Base-by-base conservation (phyloP, 2,113 vertebrate species). In the Passer domesticus region DNA sequence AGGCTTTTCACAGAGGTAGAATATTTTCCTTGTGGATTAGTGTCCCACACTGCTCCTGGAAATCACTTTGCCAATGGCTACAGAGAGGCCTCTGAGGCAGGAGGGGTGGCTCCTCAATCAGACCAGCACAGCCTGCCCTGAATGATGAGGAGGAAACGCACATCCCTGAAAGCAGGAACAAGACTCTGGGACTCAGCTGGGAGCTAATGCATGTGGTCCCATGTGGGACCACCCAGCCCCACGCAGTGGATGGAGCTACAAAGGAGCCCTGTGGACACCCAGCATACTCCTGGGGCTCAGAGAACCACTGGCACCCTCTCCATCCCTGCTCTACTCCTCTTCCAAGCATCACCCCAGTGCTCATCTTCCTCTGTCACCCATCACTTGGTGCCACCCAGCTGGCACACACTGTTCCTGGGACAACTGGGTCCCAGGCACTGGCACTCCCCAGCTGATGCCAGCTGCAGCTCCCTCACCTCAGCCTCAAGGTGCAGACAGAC, bases 221-320 rank as follows among this genome's bases (percentile, higher is more conserved):
- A 41, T 0, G 9, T 0, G 10, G 83, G 81, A 53, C 5, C 13
- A 46, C 13, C 41, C 47, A 0, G 8, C 52, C 59, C 56, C 69
- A 8, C 9, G 22, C 3, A 3, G n/a, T 2, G 2, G 15, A 13
- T 2, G 3, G 67, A 72, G 72, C n/a, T 50, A 55, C 44, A 53
- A 64, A 66, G 58, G 67, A 88, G 50, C 56, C 31, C 37, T 15
- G 44, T 0, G 0, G n/a, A 41, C 7, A 10, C 4, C 1, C 27
- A 56, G n/a, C 1, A 1, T 0, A 33, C 6, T 37, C 39, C 33
- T 2, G 0, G 33, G 44, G 30, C 73, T 67, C 63, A 27, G n/a
- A 70, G 50, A 75, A 28, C 8, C 2, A 5, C 22, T 2, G 6
- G 23, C 33, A 43, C 49, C 56, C n/a, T 50, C 35, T 35, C 60